phyloP scores from a whole-genome alignment of 2,113 vertebrate genomes.

The Natator depressus region DNA sequence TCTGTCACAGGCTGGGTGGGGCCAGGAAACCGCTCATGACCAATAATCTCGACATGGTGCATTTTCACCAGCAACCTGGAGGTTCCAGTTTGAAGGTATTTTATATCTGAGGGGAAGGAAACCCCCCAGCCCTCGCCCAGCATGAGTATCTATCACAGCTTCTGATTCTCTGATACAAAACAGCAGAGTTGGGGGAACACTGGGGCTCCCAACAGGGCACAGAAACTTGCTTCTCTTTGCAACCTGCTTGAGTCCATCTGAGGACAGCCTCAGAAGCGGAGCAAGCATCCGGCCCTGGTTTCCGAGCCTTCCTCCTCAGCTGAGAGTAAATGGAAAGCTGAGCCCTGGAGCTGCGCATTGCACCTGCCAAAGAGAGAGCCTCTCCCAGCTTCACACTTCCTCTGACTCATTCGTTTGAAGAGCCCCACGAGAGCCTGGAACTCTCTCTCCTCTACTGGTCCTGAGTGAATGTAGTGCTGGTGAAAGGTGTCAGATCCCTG shows the following conservation, averaged over 20 bases:
- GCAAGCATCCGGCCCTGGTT: rapidly evolving
- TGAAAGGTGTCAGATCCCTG: neutral
- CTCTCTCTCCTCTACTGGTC: neutral
- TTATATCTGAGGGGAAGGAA: neutral
- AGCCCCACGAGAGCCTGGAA: slow-evolving; percentile 54
- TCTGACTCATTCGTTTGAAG: slow-evolving; percentile 32
- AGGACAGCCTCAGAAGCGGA: neutral
- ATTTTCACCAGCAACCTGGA: neutral
- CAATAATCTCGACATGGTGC: neutral
- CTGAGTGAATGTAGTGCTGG: slow-evolving; percentile 21
- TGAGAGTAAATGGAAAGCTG: neutral
- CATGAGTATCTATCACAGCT: neutral
- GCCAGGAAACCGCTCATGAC: neutral
- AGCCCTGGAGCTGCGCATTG: neutral
- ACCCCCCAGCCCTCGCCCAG: neutral
- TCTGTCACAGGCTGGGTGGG: neutral
- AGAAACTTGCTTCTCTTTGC: neutral
- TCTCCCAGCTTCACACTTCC: slow-evolving; percentile 3
- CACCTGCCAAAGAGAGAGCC: slow-evolving; percentile 62
- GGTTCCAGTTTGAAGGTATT: neutral
- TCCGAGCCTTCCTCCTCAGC: neutral
- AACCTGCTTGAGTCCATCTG: neutral
- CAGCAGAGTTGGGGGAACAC: neutral
- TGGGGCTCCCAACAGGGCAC: slow-evolving; percentile 28
- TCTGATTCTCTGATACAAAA: neutral